Evolutionary conservation across 2,113 vertebrate genomes (phyloP).

Genomic region (Ciconia boyciana): DNA sequence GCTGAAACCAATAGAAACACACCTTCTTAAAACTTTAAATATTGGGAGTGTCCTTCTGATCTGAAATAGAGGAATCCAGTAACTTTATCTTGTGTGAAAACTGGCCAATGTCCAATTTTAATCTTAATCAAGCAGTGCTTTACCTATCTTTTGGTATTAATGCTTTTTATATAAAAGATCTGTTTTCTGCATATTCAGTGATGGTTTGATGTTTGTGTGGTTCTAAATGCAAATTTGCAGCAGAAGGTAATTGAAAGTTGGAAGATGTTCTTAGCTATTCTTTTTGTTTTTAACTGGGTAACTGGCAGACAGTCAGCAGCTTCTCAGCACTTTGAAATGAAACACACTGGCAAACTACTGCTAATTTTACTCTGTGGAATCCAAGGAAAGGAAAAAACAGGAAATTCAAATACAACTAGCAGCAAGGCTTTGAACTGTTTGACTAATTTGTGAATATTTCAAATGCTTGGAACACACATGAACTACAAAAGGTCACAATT

Average conservation of each 20-base stretch:
- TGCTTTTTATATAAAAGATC: not conserved
- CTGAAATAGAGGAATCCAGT: not conserved
- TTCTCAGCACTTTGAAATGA: not conserved
- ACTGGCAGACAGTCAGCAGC: constrained; percentile 2
- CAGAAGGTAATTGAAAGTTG: not conserved
- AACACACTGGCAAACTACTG: not conserved
- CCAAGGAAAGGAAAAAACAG: constrained; percentile 2
- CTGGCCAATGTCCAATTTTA: not conserved
- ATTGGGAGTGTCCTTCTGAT: not conserved
- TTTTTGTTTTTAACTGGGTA: not conserved
- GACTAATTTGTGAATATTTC: constrained; percentile 33
- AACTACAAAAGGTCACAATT: constrained; percentile 45
- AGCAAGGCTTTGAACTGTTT: not conserved
- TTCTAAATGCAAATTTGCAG: not conserved
- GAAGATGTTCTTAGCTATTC: not conserved
- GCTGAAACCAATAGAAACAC: not conserved
- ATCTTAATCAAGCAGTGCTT: not conserved
- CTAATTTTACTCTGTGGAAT: constrained; percentile 49
- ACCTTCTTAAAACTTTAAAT: not conserved
- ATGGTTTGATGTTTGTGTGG: not conserved
- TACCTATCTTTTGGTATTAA: not conserved
- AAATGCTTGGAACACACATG: constrained; percentile 17
- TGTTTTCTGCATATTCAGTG: not conserved
- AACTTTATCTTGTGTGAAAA: not conserved
- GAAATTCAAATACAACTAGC: constrained; percentile 5